A percentile compares a stretch with the other conserved stretches of the same genome.
Evolutionary conservation across 2,113 vertebrate genomes (phyloP).

Genomic region (Pterophyllum scalare): DNA sequence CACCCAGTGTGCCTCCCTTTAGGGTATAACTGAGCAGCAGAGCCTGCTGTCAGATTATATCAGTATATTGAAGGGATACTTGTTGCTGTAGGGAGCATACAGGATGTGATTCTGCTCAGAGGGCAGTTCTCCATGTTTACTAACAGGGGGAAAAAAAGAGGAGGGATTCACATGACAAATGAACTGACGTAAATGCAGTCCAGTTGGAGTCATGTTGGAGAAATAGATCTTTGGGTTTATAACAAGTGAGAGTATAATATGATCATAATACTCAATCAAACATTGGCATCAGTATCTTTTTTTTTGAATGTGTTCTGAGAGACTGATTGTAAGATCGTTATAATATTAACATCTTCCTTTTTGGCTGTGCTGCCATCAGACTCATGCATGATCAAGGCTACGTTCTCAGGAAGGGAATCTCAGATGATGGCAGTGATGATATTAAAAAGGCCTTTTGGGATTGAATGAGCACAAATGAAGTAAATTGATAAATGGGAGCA

Average conservation of each 20-base stretch:
- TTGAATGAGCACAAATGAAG: neutral
- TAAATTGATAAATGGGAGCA: neutral
- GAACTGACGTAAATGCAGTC: neutral
- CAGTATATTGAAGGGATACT: neutral
- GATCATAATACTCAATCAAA: neutral
- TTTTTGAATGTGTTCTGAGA: neutral
- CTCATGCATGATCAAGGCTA: neutral
- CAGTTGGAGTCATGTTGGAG: neutral
- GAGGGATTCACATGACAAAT: neutral
- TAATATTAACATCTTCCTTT: neutral
- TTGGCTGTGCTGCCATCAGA: neutral
- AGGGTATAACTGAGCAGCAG: constrained; percentile 10
- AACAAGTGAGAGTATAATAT: neutral
- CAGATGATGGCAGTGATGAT: neutral
- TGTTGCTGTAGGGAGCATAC: constrained; percentile 4
- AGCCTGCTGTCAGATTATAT: constrained; percentile 47
- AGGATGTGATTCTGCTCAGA: neutral
- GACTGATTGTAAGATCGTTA: neutral
- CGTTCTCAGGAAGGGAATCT: neutral
- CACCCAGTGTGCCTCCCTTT: neutral
- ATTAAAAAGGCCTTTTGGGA: neutral
- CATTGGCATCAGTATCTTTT: neutral
- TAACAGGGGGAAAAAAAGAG: neutral
- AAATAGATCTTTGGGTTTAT: neutral
- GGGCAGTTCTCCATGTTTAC: neutral